Evolutionary conservation across 2,113 vertebrate species (phyloP).

Genomic region (Microcebus griseorufus): DNA sequence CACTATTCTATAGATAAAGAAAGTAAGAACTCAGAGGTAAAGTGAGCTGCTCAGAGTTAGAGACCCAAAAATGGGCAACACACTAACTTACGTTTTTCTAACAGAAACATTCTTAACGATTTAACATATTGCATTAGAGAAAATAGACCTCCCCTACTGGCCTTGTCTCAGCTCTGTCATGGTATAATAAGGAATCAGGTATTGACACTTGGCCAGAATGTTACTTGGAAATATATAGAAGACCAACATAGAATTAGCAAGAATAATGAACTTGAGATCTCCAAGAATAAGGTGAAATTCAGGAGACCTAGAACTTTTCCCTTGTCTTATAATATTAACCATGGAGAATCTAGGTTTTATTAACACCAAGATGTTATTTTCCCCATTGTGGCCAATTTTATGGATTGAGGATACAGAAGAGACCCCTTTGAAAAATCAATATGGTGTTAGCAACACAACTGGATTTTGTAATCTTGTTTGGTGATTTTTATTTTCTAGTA

Average conservation of each 20-base stretch:
- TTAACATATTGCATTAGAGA: background rate
- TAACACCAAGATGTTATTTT: conserved; percentile 33
- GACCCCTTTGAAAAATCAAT: background rate
- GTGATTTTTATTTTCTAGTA: background rate
- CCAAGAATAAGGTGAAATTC: background rate
- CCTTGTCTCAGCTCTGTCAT: background rate
- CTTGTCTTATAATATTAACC: background rate
- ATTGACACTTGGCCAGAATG: background rate
- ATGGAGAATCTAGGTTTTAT: background rate
- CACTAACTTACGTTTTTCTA: background rate
- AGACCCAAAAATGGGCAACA: background rate
- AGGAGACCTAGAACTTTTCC: background rate
- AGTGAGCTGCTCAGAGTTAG: background rate
- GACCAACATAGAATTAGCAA: background rate
- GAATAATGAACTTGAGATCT: background rate
- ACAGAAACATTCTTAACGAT: background rate
- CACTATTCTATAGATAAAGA: background rate
- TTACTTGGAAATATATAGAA: background rate
- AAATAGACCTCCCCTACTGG: background rate
- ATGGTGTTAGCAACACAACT: background rate
- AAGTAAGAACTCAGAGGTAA: background rate
- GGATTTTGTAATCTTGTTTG: background rate
- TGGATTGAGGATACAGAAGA: background rate
- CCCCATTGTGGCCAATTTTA: background rate
- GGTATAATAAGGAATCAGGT: background rate